These are phyloP conservation scores for Esox masquinongy DNA, from an alignment of 2,797 vertebrate genomes.

Conservation along the genomic window DNA sequence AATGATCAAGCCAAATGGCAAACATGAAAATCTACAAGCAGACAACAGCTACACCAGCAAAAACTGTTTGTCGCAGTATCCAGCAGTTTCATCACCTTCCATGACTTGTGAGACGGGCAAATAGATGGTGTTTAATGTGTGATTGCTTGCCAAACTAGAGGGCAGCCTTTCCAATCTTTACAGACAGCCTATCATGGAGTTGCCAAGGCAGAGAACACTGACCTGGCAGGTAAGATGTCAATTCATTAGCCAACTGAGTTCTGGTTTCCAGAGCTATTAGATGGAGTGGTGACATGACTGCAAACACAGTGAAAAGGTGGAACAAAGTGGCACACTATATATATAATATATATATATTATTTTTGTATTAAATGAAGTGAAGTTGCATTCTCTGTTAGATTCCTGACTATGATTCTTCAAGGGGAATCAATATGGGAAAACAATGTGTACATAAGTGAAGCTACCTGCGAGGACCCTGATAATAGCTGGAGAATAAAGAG, in stretches of 20 bases:
- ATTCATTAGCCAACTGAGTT: neutral
- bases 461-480: neutral
- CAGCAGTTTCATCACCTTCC: neutral
- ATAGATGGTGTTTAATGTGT: neutral
- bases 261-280: neutral
- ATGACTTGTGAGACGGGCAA: neutral
- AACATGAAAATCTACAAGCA: neutral
- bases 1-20: too few species aligned
- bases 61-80: neutral
- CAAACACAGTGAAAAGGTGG: neutral
- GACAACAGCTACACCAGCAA: neutral
- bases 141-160: neutral
- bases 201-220: slow-evolving; percentile 2
- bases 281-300: neutral
- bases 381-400: neutral
- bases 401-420: neutral
- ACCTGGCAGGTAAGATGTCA: slow-evolving; percentile 1
- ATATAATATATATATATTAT: too few species aligned
- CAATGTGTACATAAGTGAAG: neutral
- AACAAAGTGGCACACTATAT: neutral
- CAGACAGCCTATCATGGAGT: neutral
- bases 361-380: neutral
- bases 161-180: neutral
- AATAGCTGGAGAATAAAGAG: neutral
- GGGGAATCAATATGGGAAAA: neutral